Conservation (phyloP, 2,888 invertebrate species). For the Drosophila conformis region DNA sequence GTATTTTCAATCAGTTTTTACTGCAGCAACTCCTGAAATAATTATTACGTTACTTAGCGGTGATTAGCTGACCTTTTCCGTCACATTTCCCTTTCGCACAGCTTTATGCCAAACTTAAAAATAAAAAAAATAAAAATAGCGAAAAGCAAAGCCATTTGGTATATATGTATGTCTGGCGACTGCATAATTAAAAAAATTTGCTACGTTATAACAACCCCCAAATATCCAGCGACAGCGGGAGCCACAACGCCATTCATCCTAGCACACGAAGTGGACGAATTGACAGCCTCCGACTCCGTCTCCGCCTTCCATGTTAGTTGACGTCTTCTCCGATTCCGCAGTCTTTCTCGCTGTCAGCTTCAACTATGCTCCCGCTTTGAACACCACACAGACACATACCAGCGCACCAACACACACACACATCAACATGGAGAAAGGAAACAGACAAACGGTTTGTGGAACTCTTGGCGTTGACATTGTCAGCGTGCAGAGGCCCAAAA, state of each 20-base stretch:
- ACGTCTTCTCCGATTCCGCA: conserved; percentile 42
- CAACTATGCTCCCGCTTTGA: conserved; percentile 70
- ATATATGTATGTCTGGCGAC: conserved; percentile 25
- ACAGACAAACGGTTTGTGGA: conserved; percentile 52
- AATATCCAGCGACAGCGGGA: conserved; percentile 22
- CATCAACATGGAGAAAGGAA: conserved; percentile 4
- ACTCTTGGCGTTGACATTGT: conserved; percentile 74
- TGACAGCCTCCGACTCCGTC: conserved; percentile 4
- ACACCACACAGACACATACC: conserved; percentile 17
- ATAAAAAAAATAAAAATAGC: not conserved
- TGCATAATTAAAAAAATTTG: conserved; percentile 75
- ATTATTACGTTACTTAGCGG: conserved; percentile 42
- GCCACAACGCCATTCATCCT: conserved; percentile 49
- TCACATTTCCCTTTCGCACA: conserved; percentile 5
- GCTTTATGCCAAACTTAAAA: conserved; percentile 14
- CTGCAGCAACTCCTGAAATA: conserved; percentile 23
- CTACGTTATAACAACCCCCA: conserved; percentile 19
- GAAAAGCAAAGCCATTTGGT: conserved; percentile 21
- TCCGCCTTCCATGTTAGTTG: conserved; percentile 23
- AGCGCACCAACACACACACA: conserved; percentile 13
- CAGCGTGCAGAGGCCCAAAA: conserved; percentile 63
- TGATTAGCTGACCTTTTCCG: conserved; percentile 42
- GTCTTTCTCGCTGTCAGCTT: conserved; percentile 70
- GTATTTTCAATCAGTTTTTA: conserved; percentile 37
- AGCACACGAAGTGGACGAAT: conserved; percentile 45